Evolutionary conservation across 2,797 vertebrate species (phyloP).

Genomic region (Graptemys geographica): DNA sequence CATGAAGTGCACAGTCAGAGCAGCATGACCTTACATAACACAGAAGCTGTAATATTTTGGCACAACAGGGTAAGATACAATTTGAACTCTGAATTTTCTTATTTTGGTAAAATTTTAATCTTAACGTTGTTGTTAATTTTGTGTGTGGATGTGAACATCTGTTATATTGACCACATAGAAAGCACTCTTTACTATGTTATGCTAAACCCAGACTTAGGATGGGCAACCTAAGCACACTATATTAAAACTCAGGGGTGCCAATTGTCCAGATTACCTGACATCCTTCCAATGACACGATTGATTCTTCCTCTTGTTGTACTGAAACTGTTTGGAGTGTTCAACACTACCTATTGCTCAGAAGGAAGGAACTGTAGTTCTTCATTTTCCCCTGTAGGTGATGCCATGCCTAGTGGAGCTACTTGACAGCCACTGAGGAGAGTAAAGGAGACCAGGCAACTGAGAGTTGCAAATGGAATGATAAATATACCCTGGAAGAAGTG

Average conservation of each 20-base stretch:
- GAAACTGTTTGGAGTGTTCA: background rate
- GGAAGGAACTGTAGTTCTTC: background rate
- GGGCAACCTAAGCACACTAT: background rate
- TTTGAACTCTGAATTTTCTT: background rate
- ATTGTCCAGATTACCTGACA: background rate
- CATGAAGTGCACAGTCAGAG: background rate
- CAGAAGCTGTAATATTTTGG: background rate
- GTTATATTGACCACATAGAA: background rate
- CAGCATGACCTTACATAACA: background rate
- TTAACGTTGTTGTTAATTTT: background rate
- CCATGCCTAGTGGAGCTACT: background rate
- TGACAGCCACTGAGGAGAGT: background rate
- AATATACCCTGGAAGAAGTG: background rate
- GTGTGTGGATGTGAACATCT: background rate
- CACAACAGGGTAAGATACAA: background rate
- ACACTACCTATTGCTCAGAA: background rate
- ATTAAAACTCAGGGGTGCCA: background rate
- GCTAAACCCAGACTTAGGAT: background rate
- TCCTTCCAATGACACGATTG: background rate
- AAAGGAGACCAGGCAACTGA: background rate
- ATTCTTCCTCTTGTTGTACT: background rate
- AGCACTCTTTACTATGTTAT: background rate
- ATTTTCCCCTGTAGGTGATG: background rate
- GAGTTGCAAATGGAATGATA: background rate
- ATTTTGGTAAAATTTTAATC: background rate